Evolutionary conservation across 2,113 vertebrate genomes (phyloP).

Genomic region (Phaethornis superciliosus): DNA sequence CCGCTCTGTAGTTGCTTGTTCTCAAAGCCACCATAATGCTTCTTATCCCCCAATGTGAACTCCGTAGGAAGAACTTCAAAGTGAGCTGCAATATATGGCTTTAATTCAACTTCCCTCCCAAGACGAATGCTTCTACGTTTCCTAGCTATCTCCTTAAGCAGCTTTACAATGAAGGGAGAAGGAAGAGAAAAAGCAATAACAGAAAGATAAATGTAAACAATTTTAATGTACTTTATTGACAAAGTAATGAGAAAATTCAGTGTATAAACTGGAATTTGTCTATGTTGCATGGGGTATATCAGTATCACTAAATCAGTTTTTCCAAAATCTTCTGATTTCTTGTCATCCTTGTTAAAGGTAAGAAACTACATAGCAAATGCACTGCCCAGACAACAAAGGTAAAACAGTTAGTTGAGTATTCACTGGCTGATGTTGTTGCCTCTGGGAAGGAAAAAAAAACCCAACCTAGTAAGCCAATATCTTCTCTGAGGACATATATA

Average conservation of each 20-base stretch:
- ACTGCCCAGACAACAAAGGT: neutral
- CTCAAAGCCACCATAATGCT: conserved; percentile 93
- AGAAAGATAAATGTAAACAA: conserved; percentile 58
- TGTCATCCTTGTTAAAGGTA: neutral
- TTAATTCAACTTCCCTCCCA: conserved; percentile 89
- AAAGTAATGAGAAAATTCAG: conserved; percentile 42
- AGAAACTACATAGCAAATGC: neutral
- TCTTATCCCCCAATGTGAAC: conserved; percentile 93
- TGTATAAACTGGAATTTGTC: conserved; percentile 15
- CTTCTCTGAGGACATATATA: neutral
- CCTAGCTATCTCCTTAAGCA: conserved; percentile 94
- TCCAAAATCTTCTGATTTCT: neutral
- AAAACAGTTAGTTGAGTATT: neutral
- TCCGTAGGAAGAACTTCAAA: conserved; percentile 94
- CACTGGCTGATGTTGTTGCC: neutral
- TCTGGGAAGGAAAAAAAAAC: neutral
- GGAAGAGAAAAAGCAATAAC: conserved; percentile 28
- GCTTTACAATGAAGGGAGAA: conserved; percentile 72
- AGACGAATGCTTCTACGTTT: conserved; percentile 91
- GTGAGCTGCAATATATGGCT: conserved; percentile 95
- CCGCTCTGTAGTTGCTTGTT: conserved; percentile 96
- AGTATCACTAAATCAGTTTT: neutral
- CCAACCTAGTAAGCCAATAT: neutral
- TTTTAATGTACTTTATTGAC: conserved; percentile 18
- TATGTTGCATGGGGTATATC: neutral